Percentiles rank a stretch among this genome's conserved stretches.
phyloP scores from a whole-genome alignment of 2,113 vertebrate genomes.

The Himantopus leucocephalus region DNA sequence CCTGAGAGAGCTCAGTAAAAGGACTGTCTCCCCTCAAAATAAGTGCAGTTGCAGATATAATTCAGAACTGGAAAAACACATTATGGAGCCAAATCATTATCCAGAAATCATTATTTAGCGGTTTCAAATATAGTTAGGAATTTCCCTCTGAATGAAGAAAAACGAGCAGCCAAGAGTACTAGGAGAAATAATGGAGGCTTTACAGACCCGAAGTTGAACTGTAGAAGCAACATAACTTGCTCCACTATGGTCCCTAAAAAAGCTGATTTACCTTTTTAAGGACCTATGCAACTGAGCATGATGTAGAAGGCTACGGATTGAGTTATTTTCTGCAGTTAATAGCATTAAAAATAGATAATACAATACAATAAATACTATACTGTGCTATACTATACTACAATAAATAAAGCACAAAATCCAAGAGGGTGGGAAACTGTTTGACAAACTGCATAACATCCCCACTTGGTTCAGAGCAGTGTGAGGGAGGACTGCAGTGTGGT shows the following conservation, averaged over 20 bases:
- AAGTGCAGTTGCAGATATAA: neutral
- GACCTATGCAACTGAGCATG: rapidly evolving
- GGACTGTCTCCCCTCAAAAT: neutral
- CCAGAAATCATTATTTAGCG: neutral
- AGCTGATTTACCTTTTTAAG: neutral
- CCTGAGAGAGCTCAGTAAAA: neutral
- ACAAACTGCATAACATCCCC: neutral
- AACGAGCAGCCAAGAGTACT: neutral
- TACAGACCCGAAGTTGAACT: neutral
- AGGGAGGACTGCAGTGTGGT: neutral
- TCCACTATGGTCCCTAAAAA: neutral
- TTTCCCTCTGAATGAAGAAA: neutral
- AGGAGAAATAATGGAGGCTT: neutral
- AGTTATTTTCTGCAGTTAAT: neutral
- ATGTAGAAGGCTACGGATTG: neutral
- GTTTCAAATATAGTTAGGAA: neutral
- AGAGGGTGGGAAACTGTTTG: neutral
- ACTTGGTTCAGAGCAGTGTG: neutral
- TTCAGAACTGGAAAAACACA: neutral
- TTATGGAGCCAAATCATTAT: neutral
- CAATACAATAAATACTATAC: neutral
- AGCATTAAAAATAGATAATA: neutral
- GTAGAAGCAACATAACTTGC: neutral
- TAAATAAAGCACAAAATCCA: neutral
- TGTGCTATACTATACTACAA: neutral